Conservation (phyloP, 2,888 invertebrate genomes). For the Tyria jacobaeae region DNA sequence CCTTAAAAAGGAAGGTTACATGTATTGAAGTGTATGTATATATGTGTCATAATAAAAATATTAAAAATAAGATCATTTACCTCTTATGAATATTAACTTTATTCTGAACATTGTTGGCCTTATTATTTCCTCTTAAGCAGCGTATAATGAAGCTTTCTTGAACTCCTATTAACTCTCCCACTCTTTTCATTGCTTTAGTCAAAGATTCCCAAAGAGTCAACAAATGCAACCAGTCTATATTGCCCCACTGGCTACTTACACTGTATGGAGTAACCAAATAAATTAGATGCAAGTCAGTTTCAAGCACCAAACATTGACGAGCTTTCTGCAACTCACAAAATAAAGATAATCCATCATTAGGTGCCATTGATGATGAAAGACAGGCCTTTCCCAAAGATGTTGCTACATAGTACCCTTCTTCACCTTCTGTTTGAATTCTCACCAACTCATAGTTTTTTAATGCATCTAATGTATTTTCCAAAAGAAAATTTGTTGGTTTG, state of each 20-base stretch:
- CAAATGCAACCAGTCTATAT: constrained; percentile 93
- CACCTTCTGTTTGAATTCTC: constrained; percentile 85
- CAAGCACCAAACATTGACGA: constrained; percentile 95
- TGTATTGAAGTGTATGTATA: background rate
- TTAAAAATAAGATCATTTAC: constrained; percentile 60
- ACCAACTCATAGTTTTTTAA: constrained; percentile 94
- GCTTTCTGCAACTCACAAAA: constrained; percentile 97
- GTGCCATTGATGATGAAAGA: constrained; percentile 96
- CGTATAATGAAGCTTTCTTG: constrained; percentile 94
- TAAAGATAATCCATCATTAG: constrained; percentile 95
- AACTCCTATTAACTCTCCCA: constrained; percentile 96
- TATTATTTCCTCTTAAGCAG: constrained; percentile 90
- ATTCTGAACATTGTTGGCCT: constrained; percentile 83
- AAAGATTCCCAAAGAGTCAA: constrained; percentile 94
- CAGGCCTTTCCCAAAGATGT: constrained; percentile 97
- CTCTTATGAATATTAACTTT: constrained; percentile 89
- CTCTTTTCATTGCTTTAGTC: constrained; percentile 92
- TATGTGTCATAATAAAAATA: background rate
- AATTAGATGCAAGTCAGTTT: constrained; percentile 97
- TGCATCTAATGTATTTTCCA: constrained; percentile 88
- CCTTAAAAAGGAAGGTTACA: constrained; percentile 69
- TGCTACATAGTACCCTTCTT: constrained; percentile 88
- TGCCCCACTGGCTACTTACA: constrained; percentile 91
- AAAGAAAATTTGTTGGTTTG: constrained; percentile 57
- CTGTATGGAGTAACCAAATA: constrained; percentile 98